Evolutionary conservation across 2,113 vertebrate species (phyloP).

Genomic region (Clarias gariepinus): DNA sequence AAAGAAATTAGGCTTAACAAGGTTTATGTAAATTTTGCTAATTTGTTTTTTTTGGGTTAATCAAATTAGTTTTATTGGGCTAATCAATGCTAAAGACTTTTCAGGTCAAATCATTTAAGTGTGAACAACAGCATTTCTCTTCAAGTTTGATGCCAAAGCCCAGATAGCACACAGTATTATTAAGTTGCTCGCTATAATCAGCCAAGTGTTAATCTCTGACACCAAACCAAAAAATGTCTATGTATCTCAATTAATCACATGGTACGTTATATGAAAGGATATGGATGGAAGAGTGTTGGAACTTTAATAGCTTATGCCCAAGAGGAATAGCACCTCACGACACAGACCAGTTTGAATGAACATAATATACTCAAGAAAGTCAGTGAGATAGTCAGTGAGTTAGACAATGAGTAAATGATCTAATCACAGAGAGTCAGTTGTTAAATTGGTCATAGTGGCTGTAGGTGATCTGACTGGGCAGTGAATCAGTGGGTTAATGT

Average conservation of each 20-base stretch:
- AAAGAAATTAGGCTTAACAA: background rate
- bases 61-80: constrained; percentile 2
- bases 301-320: background rate
- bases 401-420: background rate
- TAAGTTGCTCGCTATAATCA: background rate
- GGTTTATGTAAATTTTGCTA: constrained; percentile 3
- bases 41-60: background rate
- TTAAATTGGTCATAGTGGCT: no score
- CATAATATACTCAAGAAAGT: background rate
- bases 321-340: background rate
- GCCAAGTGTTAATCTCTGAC: background rate
- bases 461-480: no score
- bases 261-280: background rate
- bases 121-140: background rate
- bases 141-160: background rate
- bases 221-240: background rate
- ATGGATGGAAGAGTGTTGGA: background rate
- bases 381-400: background rate
- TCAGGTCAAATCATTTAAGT: background rate
- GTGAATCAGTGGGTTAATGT: background rate
- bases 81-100: constrained; percentile 12
- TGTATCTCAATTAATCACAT: background rate
- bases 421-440: background rate
- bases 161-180: background rate
- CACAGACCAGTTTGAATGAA: background rate